These are phyloP conservation scores for Caenorhabditis sp. DNA, from an alignment of 2,888 invertebrate species.

Conservation along the genomic window DNA sequence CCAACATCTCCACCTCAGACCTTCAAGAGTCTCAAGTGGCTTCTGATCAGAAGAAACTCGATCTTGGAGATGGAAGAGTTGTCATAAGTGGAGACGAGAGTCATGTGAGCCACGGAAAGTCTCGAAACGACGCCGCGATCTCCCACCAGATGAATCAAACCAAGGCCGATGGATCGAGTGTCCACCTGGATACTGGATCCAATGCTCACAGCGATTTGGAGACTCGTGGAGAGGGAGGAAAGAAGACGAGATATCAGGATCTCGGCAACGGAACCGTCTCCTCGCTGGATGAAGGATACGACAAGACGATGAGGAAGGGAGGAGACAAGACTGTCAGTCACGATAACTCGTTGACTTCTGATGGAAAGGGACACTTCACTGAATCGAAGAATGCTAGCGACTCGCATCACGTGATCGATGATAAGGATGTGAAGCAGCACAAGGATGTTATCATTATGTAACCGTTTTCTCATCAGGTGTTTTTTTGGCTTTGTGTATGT, in stretches of 20 bases:
- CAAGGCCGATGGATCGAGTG: slow-evolving; percentile 38
- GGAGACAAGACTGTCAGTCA: slow-evolving; percentile 25
- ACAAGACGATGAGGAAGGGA: slow-evolving; percentile 45
- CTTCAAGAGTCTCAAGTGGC: slow-evolving; percentile 34
- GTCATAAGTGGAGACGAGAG: slow-evolving; percentile 11
- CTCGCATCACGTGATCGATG: slow-evolving; percentile 42
- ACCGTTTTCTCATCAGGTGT: background rate
- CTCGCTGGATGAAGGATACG: slow-evolving; percentile 20
- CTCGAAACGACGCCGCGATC: slow-evolving; percentile 28
- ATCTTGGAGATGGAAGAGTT: slow-evolving; percentile 26
- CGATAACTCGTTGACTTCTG: slow-evolving; percentile 8
- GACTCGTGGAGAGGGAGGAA: slow-evolving; percentile 45
- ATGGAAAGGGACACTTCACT: slow-evolving; percentile 59
- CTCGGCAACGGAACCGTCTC: slow-evolving; percentile 44
- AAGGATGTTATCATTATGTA: slow-evolving; percentile 14
- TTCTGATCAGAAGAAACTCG: background rate
- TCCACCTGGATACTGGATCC: slow-evolving; percentile 8
- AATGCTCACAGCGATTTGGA: slow-evolving; percentile 46
- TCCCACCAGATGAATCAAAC: background rate
- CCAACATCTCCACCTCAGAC: slow-evolving; percentile 31
- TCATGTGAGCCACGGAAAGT: slow-evolving; percentile 35
- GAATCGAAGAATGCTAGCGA: slow-evolving; percentile 26
- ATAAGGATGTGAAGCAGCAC: slow-evolving; percentile 38
- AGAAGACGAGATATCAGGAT: slow-evolving; percentile 42
- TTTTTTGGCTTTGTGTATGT: background rate